phyloP scores from a whole-genome alignment of 2,113 vertebrate species.

The Urocitellus parryii region DNA sequence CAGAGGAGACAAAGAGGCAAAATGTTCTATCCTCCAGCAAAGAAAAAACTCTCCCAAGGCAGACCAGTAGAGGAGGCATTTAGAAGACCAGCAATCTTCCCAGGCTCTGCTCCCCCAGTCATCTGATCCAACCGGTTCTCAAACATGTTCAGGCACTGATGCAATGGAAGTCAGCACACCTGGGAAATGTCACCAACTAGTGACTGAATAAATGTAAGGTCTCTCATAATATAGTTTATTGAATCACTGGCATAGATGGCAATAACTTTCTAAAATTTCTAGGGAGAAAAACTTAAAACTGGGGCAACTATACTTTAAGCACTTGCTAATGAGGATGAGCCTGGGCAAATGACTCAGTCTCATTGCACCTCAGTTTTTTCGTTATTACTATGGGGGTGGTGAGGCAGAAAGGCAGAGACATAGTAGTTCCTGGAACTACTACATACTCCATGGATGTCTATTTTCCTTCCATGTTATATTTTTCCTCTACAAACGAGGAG shows the following conservation, averaged over 20 bases:
- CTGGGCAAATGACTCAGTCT: neutral
- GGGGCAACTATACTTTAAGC: neutral
- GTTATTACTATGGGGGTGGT: neutral
- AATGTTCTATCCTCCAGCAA: conserved; percentile 1
- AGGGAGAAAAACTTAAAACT: neutral
- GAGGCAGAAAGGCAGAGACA: neutral
- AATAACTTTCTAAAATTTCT: neutral
- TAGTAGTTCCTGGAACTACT: neutral
- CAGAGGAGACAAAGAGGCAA: neutral
- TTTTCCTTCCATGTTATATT: conserved; percentile 20
- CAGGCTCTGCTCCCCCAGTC: neutral
- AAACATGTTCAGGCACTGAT: neutral
- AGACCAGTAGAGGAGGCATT: neutral
- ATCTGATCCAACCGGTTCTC: conserved; percentile 15
- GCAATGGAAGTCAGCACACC: neutral
- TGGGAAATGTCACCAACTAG: neutral
- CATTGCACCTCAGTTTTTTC: neutral
- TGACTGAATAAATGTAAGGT: neutral
- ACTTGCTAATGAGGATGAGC: neutral
- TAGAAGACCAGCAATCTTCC: neutral
- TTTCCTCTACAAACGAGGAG: neutral
- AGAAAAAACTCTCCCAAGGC: conserved; percentile 46
- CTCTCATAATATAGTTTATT: conserved; percentile 9
- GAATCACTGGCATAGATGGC: neutral
- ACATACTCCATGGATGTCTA: neutral